Conservation (phyloP, 2,888 invertebrate genomes). For the Dusona sp. region DNA sequence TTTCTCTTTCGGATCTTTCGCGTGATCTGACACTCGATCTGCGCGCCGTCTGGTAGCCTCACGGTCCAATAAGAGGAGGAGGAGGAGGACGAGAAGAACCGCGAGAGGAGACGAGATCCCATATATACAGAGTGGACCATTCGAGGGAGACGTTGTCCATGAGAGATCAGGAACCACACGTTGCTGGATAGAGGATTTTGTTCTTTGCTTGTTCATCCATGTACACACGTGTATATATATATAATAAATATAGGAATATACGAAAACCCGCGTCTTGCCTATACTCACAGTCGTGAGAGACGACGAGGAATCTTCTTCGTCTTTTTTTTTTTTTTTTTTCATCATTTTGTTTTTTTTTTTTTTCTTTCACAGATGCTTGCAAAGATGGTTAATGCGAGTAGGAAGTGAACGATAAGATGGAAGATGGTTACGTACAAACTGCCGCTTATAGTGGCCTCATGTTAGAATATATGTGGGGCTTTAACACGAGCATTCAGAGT, state of each 20-base stretch:
- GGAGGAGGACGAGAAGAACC: not conserved
- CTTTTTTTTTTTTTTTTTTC: slow-evolving; percentile 48
- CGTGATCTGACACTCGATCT: slow-evolving; percentile 70
- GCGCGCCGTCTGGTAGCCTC: slow-evolving; percentile 50
- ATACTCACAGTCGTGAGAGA: slow-evolving; percentile 36
- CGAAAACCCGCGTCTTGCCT: slow-evolving; percentile 31
- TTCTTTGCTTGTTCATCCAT: slow-evolving; percentile 31
- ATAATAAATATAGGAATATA: slow-evolving; percentile 59
- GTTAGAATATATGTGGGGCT: slow-evolving; percentile 8
- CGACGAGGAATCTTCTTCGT: not conserved
- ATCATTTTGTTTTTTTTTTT: slow-evolving; percentile 46
- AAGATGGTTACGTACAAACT: slow-evolving; percentile 35
- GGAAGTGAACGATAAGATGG: slow-evolving; percentile 65
- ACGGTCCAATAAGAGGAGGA: slow-evolving; percentile 40
- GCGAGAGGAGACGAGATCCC: not conserved
- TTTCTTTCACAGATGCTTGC: slow-evolving; percentile 30
- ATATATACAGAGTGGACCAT: not conserved
- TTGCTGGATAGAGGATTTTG: slow-evolving; percentile 58
- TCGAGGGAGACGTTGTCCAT: slow-evolving; percentile 49
- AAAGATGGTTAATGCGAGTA: slow-evolving; percentile 72
- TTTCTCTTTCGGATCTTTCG: slow-evolving; percentile 28
- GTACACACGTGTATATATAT: slow-evolving; percentile 30
- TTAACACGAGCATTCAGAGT: slow-evolving; percentile 47
- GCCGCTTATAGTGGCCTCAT: slow-evolving; percentile 30
- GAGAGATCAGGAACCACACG: slow-evolving; percentile 41